These are phyloP conservation scores for Dasyurus viverrinus DNA, from an alignment of 2,113 vertebrate genomes.

Conservation along the genomic window DNA sequence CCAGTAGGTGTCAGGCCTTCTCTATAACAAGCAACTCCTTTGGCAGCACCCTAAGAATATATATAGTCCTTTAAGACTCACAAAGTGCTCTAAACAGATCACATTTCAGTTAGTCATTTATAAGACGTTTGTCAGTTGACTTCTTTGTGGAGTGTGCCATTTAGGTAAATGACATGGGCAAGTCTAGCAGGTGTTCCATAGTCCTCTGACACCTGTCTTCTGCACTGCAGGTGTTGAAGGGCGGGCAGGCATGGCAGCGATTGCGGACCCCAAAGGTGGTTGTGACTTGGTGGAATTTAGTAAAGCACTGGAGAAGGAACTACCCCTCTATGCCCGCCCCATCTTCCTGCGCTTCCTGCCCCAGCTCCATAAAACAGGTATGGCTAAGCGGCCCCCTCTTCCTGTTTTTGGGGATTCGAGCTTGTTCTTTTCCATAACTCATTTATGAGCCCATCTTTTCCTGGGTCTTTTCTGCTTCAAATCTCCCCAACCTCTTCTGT, in stretches of 20 bases:
- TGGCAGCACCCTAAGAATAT: not conserved
- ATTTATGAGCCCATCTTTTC: not conserved
- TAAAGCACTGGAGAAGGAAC: conserved; percentile 89
- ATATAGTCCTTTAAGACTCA: not conserved
- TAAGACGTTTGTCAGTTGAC: not conserved
- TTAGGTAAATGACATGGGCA: not conserved
- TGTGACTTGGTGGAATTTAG: conserved; percentile 90
- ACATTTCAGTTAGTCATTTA: not conserved
- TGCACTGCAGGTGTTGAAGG: conserved; percentile 90
- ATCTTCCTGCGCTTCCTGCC: conserved; percentile 94
- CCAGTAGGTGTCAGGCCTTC: not conserved
- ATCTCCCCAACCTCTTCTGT: not conserved
- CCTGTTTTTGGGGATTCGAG: not conserved
- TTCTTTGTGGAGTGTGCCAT: not conserved
- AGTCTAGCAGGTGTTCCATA: not conserved
- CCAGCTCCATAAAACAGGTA: conserved; percentile 95
- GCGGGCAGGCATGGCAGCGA: conserved; percentile 98
- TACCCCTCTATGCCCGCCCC: conserved; percentile 92
- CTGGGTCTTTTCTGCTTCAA: not conserved
- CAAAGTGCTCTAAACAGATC: not conserved
- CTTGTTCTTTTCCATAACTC: not conserved
- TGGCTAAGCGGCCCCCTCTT: conserved; percentile 4
- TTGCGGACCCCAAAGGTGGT: conserved; percentile 85
- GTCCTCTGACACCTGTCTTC: not conserved
- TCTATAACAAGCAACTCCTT: not conserved